Evolutionary conservation across 2,888 invertebrate species (phyloP).

Genomic region (Nematopogon swammerdamellus): DNA sequence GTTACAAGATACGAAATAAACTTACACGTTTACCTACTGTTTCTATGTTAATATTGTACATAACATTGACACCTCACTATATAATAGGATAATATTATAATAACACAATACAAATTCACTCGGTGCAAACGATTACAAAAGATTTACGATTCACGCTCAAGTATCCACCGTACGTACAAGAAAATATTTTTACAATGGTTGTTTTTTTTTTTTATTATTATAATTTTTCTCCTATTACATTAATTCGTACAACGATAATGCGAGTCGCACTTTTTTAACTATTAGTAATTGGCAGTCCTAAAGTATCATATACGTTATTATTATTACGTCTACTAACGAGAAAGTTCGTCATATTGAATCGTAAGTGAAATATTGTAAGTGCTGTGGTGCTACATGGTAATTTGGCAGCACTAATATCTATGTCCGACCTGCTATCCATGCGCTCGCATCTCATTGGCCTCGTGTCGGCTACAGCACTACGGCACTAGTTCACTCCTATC

Average conservation of each 20-base stretch:
- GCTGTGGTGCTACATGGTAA: not conserved
- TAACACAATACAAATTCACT: conserved; percentile 43
- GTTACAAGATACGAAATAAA: too few species aligned
- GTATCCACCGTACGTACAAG: conserved; percentile 27
- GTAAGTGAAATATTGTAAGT: not conserved
- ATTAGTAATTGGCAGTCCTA: conserved; percentile 46
- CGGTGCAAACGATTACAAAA: conserved; percentile 50
- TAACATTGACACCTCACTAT: not conserved
- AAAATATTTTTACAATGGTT: conserved; percentile 26
- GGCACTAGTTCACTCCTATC: not conserved
- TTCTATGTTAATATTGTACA: not conserved
- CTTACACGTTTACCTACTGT: too few species aligned
- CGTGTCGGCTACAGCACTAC: not conserved
- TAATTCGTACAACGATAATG: conserved; percentile 40
- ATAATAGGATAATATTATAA: conserved; percentile 43
- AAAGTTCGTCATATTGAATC: not conserved
- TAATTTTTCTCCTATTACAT: conserved; percentile 28
- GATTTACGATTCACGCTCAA: conserved; percentile 29
- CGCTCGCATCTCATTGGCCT: not conserved
- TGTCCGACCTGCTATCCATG: not conserved
- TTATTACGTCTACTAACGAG: not conserved
- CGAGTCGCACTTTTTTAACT: conserved; percentile 33
- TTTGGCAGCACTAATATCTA: conserved; percentile 6
- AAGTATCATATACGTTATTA: conserved; percentile 8
- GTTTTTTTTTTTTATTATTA: too few species aligned